Evolutionary conservation across 2,888 invertebrate genomes (phyloP), one percentile per base, ranked within the genome.

Genomic region (Cryptocephalus moraei): DNA sequence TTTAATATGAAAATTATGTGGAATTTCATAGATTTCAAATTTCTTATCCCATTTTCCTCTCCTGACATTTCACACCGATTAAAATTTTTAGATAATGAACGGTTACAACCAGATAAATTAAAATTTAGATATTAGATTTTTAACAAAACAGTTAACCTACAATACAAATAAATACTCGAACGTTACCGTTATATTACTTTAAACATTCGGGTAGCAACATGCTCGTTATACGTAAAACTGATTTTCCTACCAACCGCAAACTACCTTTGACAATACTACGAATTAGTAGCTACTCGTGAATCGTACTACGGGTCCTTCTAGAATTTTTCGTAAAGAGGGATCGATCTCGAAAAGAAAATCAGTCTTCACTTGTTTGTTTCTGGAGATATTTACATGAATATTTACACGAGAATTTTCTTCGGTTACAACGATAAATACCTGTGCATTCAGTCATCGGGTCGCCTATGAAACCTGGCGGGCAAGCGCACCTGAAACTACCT

Each of bases 381-480:
- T 59, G 48, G 53, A 49, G 50, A 57, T 39, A 53, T 56, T 33
- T 52, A 56, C 55, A 58, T 22, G 22, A 22, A 56, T 61, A 50
- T 61, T 58, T 60, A 58, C 42, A 50, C 32, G 11, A 36, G n/a
- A 41, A 39, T 42, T 33, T 42, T 14, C 33, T 11, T 22, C 39
- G 41, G 32, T 43, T 11, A 40, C 31, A 33, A 32, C 48, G 48
- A 43, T 42, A 56, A 57, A 54, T 80, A 88, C 88, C 88, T 72
- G 78, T 76, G 70, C 90, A 91, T 57, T 78, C 79, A 44, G 77
- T 72, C 67, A 81, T 76, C 13, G 91, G 86, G 69, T 91, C 83
- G 58, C 91, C 91, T 56, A 80, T 76, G 70, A 81, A 89, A 60
- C 91, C 91, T 60, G 83, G 81, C 44, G 89, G 89, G 68, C 92